Base-by-base conservation (phyloP, 2,888 invertebrate genomes). In the Thumatha senex region DNA sequence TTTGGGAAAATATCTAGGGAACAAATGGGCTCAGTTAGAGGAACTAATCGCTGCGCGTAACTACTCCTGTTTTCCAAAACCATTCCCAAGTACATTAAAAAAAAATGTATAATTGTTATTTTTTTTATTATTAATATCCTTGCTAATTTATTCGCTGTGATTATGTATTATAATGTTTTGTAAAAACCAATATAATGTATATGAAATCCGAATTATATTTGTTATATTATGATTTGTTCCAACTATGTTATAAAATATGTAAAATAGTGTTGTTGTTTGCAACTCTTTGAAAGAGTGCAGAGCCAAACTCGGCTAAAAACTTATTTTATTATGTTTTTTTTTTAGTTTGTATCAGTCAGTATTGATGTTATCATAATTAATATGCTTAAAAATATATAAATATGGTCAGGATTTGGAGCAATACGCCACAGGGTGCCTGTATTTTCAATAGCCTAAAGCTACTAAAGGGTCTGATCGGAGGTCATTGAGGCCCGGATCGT, bases 1-100 rank as follows among this genome's bases (percentile, higher is more conserved):
- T 24, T 24, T 65, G 66, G 67, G 64, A 60, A 63, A 14, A 54
- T 52, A 59, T 61, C 46, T 61, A 70, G 70, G 38, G 14, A 61
- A 35, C 67, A 67, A 61, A 52, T 51, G 73, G 76, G 69, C 61
- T 59, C 53, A n/a, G n/a, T n/a, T n/a, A 61, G 76, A 72, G 58
- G 53, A 42, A 34, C 52, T 50, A 51, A 40, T 18, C 24, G 24
- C 9, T 12, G 1, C 35, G 14, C 13, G n/a, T 10, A 11, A 7
- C 13, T 40, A 34, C 33, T 31, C 42, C 18, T 15, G 18, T 41
- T 43, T 18, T 15, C 11, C 7, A 35, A 38, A 35, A 5, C 18
- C 24, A 45, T 29, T 30, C 48, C n/a, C 50, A 49, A 69, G 67
- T 68, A 68, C 72, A 71, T 58, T 54, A 56, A 45, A 39, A 55